Conservation (phyloP, 2,888 invertebrate species). For the Seira musarum region DNA sequence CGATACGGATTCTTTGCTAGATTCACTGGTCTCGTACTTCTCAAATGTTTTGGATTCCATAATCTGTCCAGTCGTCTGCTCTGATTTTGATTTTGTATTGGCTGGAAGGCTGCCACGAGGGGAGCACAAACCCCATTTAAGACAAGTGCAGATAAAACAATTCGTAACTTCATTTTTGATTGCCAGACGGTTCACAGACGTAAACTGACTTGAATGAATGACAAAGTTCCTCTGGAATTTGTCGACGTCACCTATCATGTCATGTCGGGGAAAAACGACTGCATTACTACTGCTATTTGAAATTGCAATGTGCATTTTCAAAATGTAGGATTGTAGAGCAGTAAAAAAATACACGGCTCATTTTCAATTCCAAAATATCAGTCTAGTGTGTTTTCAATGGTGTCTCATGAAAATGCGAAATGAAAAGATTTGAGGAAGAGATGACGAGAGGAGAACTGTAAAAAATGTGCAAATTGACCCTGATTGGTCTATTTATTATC, state of each 20-base stretch:
- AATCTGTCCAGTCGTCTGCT: background rate
- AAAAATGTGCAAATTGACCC: conserved; percentile 44
- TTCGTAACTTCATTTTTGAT: background rate
- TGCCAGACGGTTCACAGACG: too few species aligned
- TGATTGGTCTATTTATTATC: conserved; percentile 41
- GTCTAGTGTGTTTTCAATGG: background rate
- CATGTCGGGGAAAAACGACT: too few species aligned
- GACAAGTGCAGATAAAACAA: conserved; percentile 1
- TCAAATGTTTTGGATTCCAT: background rate
- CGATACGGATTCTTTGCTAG: background rate
- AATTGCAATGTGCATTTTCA: too few species aligned
- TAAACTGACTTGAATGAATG: background rate
- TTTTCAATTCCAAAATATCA: too few species aligned
- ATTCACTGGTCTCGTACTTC: background rate
- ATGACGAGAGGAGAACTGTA: too few species aligned
- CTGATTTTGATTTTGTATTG: background rate
- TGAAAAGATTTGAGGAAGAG: background rate
- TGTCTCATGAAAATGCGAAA: background rate
- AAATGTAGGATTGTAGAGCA: background rate
- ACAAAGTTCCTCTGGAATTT: background rate
- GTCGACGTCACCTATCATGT: background rate
- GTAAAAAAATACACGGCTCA: background rate
- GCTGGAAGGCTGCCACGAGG: background rate
- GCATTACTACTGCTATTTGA: too few species aligned
- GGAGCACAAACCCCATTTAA: background rate